Evolutionary conservation across 2,888 invertebrate species (phyloP), one percentile per base, ranked within the genome.

Genomic region (Latrodectus hesperus): DNA sequence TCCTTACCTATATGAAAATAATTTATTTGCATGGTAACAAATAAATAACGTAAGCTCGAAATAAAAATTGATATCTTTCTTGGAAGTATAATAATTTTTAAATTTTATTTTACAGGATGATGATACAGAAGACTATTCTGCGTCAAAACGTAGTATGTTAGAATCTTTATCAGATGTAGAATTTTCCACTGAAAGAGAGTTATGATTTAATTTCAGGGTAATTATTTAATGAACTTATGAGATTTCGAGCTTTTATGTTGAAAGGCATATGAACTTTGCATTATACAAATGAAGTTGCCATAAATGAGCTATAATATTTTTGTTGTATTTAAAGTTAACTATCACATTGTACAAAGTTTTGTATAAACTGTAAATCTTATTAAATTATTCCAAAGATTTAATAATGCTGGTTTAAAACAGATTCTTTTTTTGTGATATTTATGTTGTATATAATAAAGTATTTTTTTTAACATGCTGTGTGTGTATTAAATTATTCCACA

Each of bases 121-220:
- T 49, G 87, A 83, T 83, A 67, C 78, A 6, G 88, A 88, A 67
- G 83, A 84, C 26, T 79, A 79, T 53, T 17, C 75, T 11, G 78
- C 78, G 17, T 82, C 83, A 22, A 78, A 88, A 60, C 83, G 68
- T 73, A 79, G 79, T 72, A 84, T 84, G 67, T 52, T 85, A 64
- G 84, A 84, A 17, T 88, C 88, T 38, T 74, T 84, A 49, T 88
- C 88, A 52, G 88, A 88, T 81, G 88, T 84, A 67, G 88, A 88
- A 78, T 88, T 84, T 71, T 80, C 79, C 38, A 80, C 80, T 22
- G 83, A 84, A 67, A 75, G 38, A 6, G 38, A 38, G 38, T 38
- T 38, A 4, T 38, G 38, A 38, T 38, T 38, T 38, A 38, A 38
- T 6, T 38, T 38, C 38, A 38, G 38, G 38, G 38, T 38, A 38